Conservation (phyloP, 2,888 invertebrate genomes). For the Phaedon cochleariae region DNA sequence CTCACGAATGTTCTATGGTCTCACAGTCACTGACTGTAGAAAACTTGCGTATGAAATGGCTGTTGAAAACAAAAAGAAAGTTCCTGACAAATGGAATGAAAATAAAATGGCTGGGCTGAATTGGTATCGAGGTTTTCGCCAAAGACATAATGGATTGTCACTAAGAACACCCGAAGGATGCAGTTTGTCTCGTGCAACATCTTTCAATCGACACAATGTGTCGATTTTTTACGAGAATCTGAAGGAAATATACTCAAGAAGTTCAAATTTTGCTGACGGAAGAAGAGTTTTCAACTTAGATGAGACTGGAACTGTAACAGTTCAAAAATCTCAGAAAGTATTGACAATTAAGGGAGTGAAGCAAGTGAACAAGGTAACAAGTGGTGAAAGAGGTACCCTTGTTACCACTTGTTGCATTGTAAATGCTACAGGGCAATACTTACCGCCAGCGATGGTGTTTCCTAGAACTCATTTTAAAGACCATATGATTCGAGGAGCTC, state of each 20-base stretch:
- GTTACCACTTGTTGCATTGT: constrained; percentile 18
- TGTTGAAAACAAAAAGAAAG: constrained; percentile 16
- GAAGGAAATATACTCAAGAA: background rate
- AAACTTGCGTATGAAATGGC: constrained; percentile 24
- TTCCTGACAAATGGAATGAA: constrained; percentile 36
- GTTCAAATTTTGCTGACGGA: constrained; percentile 6
- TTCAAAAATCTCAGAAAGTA: constrained; percentile 11
- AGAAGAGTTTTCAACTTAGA: constrained; percentile 13
- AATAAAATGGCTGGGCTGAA: constrained; percentile 64
- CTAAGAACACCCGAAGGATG: constrained; percentile 54
- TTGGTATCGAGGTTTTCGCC: constrained; percentile 66
- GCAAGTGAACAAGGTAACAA: constrained; percentile 17
- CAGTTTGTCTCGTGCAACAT: constrained; percentile 7
- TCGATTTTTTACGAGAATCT: constrained; percentile 8
- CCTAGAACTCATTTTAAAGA: constrained; percentile 12
- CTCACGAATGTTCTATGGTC: constrained; percentile 14
- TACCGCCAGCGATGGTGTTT: constrained; percentile 23
- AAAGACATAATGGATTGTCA: constrained; percentile 60
- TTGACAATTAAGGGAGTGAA: constrained; percentile 3
- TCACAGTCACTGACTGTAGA: constrained; percentile 16
- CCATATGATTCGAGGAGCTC: constrained; percentile 15
- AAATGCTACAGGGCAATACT: constrained; percentile 13
- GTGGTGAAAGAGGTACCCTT: constrained; percentile 13
- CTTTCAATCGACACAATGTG: constrained; percentile 15
- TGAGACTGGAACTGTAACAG: constrained; percentile 8